Evolutionary conservation across 2,888 invertebrate genomes (phyloP), one percentile per base, ranked within the genome.

Genomic region (Sturmia bella): DNA sequence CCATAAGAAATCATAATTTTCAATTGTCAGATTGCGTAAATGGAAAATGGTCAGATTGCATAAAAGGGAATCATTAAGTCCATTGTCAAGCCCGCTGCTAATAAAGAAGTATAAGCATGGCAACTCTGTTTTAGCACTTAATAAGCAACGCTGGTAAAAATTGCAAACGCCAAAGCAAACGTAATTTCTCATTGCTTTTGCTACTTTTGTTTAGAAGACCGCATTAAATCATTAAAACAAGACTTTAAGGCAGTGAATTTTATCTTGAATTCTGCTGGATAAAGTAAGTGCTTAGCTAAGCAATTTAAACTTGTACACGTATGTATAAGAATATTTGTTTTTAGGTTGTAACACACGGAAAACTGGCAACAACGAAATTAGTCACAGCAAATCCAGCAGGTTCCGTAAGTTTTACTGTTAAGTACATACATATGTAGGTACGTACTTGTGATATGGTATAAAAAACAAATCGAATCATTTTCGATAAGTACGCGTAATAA

Each of bases 371-470:
- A 39, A 24, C 19, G 12, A 45, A 37, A 32, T 32, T n/a, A 59
- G 7, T 1, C 0, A 27, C 1, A 11, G 13, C 9, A 32, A 64
- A 57, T 37, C 13, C 59, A 43, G 37, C 7, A 50, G 39, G 15
- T n/a, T 32, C 37, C 56, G 77, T 64, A 77, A 70, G 77, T 77
- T 41, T 63, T 77, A 70, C 69, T 48, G 77, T 77, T 70, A 43
- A 0, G 52, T n/a, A 24, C n/a, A n/a, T n/a, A n/a, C n/a, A n/a
- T n/a, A n/a, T n/a, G n/a, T n/a, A n/a, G n/a, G n/a, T n/a, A n/a
- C n/a, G n/a, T n/a, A n/a, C n/a, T n/a, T n/a, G n/a, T n/a, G n/a
- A n/a, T n/a, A n/a, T n/a, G 2, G 41, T n/a, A 3, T 45, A 52
- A 54, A 56, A 27, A 50, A 52, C 41, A 61, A 76, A 76, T 54